A percentile compares a stretch with the other conserved stretches of the same genome.
phyloP scores from a whole-genome alignment of 2,888 invertebrate genomes.

The Chaitophorus viminalis region DNA sequence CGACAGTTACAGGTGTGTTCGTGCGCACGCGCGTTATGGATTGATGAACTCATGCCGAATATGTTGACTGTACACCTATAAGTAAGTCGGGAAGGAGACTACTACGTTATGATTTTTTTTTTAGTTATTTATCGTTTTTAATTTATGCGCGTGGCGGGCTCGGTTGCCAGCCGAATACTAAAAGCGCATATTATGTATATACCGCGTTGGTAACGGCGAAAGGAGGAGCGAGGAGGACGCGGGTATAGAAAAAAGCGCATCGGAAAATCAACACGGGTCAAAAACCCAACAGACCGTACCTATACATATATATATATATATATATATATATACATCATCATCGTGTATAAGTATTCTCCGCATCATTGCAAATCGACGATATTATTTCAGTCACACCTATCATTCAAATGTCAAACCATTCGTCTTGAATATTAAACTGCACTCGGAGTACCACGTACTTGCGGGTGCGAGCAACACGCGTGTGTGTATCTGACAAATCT shows the following conservation, averaged over 20 bases:
- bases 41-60: background rate
- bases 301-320: background rate
- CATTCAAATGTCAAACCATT: slow-evolving; percentile 29
- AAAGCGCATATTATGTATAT: background rate
- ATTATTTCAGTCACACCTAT: slow-evolving; percentile 57
- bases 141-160: slow-evolving; percentile 12
- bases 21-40: background rate
- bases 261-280: slow-evolving; percentile 35
- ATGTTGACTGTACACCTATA: background rate
- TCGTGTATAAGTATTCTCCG: background rate
- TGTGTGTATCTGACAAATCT: background rate
- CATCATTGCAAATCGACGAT: slow-evolving; percentile 7
- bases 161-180: slow-evolving; percentile 26
- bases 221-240: background rate
- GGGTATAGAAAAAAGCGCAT: background rate
- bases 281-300: slow-evolving; percentile 34
- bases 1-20: background rate
- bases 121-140: background rate
- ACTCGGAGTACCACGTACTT: background rate
- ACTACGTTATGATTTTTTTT: background rate
- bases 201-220: background rate
- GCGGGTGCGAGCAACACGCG: background rate
- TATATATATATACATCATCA: too few relatives aligned
- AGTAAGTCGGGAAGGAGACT: slow-evolving; percentile 20
- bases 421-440: slow-evolving; percentile 48